These are phyloP conservation scores for Anastatus disparis DNA, from an alignment of 1,140 invertebrate species.

Conservation along the genomic window DNA sequence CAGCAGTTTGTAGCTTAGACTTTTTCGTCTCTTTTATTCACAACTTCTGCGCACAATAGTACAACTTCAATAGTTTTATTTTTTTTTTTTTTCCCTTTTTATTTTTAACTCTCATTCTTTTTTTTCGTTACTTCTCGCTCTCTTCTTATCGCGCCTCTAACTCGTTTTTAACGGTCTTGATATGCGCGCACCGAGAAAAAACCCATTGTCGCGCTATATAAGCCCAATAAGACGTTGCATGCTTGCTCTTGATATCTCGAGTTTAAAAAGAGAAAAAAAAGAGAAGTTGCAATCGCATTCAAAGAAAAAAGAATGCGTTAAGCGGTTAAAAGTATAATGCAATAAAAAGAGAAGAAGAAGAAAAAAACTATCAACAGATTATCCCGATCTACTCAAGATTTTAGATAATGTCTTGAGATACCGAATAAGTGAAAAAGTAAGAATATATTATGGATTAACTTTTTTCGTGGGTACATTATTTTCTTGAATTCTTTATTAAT, in stretches of 20 bases:
- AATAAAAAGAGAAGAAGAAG: not conserved
- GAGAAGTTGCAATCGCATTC: not conserved
- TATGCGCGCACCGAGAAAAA: not conserved
- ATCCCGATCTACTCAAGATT: too few relatives aligned
- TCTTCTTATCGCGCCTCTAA: slow-evolving; percentile 31
- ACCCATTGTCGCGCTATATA: slow-evolving; percentile 3
- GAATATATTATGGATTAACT: too few relatives aligned
- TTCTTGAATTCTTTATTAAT: too few relatives aligned
- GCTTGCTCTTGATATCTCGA: not conserved
- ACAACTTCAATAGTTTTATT: not conserved
- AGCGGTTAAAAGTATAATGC: not conserved
- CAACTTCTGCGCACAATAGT: not conserved
- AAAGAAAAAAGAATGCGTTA: not conserved
- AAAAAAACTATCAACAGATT: too few relatives aligned
- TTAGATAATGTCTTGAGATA: too few relatives aligned
- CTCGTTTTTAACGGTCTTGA: slow-evolving; percentile 25
- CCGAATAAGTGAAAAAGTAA: too few relatives aligned
- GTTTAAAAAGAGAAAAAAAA: not conserved
- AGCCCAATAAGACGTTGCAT: slow-evolving; percentile 8
- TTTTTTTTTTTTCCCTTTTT: too few relatives aligned
- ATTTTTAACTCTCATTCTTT: not conserved
- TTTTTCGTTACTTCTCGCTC: not conserved
- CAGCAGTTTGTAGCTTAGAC: too few relatives aligned
- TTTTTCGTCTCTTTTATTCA: not conserved
- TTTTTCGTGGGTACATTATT: too few relatives aligned